Base-by-base conservation (phyloP, 2,113 vertebrate species). In the Martes martes region DNA sequence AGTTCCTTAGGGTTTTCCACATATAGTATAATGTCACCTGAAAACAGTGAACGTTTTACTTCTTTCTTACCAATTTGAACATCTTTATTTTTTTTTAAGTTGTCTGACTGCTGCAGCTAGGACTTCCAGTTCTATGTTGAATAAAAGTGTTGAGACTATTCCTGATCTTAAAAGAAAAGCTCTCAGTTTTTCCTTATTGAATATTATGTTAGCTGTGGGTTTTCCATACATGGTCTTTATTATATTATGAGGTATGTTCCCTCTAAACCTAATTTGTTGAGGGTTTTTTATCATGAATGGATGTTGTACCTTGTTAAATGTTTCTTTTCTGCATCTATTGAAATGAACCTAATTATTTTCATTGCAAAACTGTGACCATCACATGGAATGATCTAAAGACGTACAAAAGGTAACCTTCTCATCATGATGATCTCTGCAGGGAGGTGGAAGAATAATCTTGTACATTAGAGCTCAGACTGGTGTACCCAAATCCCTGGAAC, bases 381-480 rank as follows among this genome's bases (percentile, higher is more conserved):
- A n/a, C 31, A 80, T 3, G 73, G 5, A 23, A 57, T 57, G 9
- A 45, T 6, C 13, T 52, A 73, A 74, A 50, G 26, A 16, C 8
- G 76, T 21, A 23, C 36, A 83, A 24, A 36, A 50, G 1, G 5
- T 23, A n/a, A 1, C 11, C 8, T 59, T 92, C 4, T 81, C 11
- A 16, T 59, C 21, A 33, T 31, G 2, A 18, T 26, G 2, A 11
- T 50, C 15, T 92, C 26, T 80, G 33, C 10, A 61, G 16, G 33
- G 4, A 42, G 0, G 19, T n/a, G 11, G 50, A 36, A 89, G 83
- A 7, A 57, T 47, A 31, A 0, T 15, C 9, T 31, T 2, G 4
- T 7, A 39, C 0, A 23, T 3, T 42, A 19, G 15, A 88, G 33
- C 11, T 19, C 55, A 57, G n/a, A 15, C 0, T 23, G 3, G 13